A percentile compares a stretch with the other conserved stretches of the same genome.
Conservation (phyloP, 2,797 vertebrate genomes). For the Myotis planiceps region DNA sequence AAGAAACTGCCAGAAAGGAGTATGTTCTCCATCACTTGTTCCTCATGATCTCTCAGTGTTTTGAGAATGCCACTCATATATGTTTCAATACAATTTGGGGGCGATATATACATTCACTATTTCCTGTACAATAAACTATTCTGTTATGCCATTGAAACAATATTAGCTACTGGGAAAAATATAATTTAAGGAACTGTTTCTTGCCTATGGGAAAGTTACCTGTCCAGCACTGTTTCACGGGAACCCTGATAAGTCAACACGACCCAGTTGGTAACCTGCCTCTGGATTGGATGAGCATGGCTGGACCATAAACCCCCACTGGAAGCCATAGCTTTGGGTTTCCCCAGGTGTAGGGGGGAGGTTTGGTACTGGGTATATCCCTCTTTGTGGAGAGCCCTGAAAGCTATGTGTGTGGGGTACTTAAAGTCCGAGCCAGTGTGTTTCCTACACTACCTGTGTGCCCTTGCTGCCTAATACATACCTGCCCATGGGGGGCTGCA, state of each 20-base stretch:
- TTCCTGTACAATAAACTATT: background rate
- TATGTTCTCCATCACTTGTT: background rate
- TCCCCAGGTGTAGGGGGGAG: background rate
- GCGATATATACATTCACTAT: background rate
- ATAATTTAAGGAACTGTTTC: background rate
- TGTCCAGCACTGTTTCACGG: background rate
- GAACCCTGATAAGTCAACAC: background rate
- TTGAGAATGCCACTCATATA: background rate
- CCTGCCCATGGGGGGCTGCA: background rate
- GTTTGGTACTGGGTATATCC: background rate
- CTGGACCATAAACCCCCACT: background rate
- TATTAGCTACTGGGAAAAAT: background rate
- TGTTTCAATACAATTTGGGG: background rate
- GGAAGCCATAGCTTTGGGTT: background rate
- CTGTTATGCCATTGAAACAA: constrained; percentile 19
- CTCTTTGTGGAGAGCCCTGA: background rate
- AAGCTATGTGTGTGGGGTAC: background rate
- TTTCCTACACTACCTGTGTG: background rate
- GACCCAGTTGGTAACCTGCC: background rate
- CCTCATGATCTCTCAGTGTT: background rate
- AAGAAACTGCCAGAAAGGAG: background rate
- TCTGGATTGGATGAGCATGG: background rate
- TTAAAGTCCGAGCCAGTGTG: background rate
- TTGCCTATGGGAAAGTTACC: background rate
- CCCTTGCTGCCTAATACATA: background rate